Base-by-base conservation (phyloP, 23 tunicate genomes). In the Ciona savignyi region DNA sequence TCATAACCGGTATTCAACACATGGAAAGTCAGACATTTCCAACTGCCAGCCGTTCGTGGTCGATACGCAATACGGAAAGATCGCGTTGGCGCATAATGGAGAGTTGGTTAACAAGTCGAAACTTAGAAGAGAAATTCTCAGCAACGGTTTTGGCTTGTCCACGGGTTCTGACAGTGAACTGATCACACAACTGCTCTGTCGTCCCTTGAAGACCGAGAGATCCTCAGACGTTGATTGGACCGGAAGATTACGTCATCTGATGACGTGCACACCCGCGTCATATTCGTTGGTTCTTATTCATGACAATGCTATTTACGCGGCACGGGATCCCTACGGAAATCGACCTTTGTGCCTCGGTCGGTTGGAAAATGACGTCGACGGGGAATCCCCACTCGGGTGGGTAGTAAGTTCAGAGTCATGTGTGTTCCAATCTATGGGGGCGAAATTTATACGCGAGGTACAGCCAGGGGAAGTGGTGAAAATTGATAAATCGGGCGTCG, bases 21-120 rank as follows among this genome's bases (percentile, higher is more conserved):
- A 78, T 64, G 95, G 95, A 20, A 60, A 68, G 1, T 87, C 95
- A 1, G 86, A 81, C 56, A 25, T 87, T 20, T 30, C 80, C 35
- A 87, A 87, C 33, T 87, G 95, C 48, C 95, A 87, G 35, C 95
- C 95, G 3, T 87, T 87, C 60, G 86, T 87, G 25, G 86, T 87
- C 0, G 83, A 87, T 35, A 87, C 79, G 20, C 63, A 67, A 60
- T 71, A 74, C 71, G 95, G 95, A 23, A 73, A 68, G 15, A 87
- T 87, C 20, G 86, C 95, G 3, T 86, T 87, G 9, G 95, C 95
- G 27, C 95, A 87, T 33, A 87, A 87, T 70, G 95, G 95, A 22
- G 95, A 87, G 32, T 83, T 87, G 1, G 81, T 81, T 27, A 87
- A 87, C 32, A 87, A 87, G 66, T 60, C 33, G 15, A 29, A 62